phyloP scores from a whole-genome alignment of 2,113 vertebrate species.

The Paracyprichromis sp. region DNA sequence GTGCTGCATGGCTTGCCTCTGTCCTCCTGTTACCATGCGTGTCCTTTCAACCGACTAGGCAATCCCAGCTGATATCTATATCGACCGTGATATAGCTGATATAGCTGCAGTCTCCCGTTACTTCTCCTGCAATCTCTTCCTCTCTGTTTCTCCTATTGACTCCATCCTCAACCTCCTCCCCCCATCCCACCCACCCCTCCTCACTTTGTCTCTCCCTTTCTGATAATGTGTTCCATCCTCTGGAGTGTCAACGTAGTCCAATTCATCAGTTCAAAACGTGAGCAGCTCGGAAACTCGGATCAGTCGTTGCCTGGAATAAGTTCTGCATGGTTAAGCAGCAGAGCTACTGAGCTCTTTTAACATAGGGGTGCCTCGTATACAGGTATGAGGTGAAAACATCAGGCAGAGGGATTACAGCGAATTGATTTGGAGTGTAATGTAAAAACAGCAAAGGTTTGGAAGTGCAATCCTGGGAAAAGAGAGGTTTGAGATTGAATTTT shows the following conservation, averaged over 20 bases:
- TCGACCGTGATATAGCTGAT: constrained; percentile 74
- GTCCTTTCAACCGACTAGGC: constrained; percentile 67
- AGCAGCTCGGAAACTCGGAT: constrained; percentile 24
- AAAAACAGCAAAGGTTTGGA: background rate
- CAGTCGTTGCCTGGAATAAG: constrained; percentile 34
- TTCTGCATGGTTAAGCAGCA: constrained; percentile 50
- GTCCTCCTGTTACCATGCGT: constrained; percentile 64
- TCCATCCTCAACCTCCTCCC: background rate
- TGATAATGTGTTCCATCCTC: constrained; percentile 10
- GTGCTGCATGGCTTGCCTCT: constrained; percentile 60
- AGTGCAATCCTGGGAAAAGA: background rate
- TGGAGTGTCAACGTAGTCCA: constrained; percentile 26
- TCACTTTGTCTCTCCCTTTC: background rate
- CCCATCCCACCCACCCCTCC: background rate
- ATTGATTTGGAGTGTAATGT: constrained; percentile 21
- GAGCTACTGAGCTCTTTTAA: constrained; percentile 20
- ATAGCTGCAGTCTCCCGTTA: constrained; percentile 29
- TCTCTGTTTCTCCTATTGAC: background rate
- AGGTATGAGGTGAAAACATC: constrained; percentile 31
- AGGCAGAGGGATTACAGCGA: background rate
- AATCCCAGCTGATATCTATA: constrained; percentile 77
- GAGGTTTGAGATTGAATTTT: constrained; percentile 6
- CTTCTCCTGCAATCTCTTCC: constrained; percentile 3
- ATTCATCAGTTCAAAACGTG: background rate
- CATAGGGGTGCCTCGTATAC: constrained; percentile 33